phyloP scores from a whole-genome alignment of 2,113 vertebrate species.

The Grammomys surdaster region DNA sequence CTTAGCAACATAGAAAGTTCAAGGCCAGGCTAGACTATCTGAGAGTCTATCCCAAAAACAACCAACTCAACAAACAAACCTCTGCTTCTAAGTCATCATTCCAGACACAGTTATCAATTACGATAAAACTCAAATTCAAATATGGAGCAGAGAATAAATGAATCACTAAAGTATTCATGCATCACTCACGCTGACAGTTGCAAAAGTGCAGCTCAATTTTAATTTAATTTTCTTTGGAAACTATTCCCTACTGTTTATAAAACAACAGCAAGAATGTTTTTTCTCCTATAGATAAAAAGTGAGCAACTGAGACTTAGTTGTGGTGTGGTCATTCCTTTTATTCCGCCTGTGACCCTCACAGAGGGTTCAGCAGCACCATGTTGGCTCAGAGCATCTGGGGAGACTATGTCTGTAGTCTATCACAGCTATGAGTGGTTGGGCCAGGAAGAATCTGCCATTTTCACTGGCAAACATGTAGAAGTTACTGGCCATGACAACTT shows the following conservation, averaged over 20 bases:
- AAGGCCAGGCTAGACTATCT: not conserved
- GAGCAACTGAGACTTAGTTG: not conserved
- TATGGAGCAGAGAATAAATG: not conserved
- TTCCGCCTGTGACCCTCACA: not conserved
- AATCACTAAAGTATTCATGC: not conserved
- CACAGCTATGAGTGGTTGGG: not conserved
- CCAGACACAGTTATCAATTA: slow-evolving; percentile 23
- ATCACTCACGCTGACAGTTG: not conserved
- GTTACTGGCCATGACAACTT: not conserved
- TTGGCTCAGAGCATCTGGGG: not conserved
- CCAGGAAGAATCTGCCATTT: not conserved
- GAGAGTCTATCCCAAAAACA: not conserved
- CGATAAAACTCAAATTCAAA: slow-evolving; percentile 42
- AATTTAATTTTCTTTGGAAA: slow-evolving; percentile 44
- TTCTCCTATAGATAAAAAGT: slow-evolving; percentile 38
- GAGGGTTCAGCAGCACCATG: not conserved
- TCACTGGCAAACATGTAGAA: not conserved
- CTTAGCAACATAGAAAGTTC: not conserved
- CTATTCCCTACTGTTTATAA: slow-evolving; percentile 43
- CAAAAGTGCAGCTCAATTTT: slow-evolving; percentile 10
- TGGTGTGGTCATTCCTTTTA: not conserved
- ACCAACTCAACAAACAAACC: not conserved
- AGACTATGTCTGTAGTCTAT: not conserved
- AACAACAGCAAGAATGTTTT: not conserved
- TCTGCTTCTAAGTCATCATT: slow-evolving; percentile 11